phyloP scores from a whole-genome alignment of 2,888 invertebrate genomes.

The Tubulanus polymorphus region DNA sequence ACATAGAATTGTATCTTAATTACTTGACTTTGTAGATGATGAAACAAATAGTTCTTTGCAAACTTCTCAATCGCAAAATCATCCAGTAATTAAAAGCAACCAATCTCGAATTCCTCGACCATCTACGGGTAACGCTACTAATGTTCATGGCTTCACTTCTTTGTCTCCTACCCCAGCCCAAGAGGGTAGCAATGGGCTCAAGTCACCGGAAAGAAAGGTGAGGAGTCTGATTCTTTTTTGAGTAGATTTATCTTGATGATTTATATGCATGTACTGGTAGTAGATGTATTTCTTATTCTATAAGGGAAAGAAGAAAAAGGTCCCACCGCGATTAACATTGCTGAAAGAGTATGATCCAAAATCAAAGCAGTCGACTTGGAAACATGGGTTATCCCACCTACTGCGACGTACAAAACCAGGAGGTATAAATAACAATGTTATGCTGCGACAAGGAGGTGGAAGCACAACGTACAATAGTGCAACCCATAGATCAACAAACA shows the following conservation, averaged over 20 bases:
- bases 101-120: constrained; percentile 1
- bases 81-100: background rate
- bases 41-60: too few relatives aligned
- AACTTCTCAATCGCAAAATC: too few relatives aligned
- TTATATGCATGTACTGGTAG: too few relatives aligned
- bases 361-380: constrained; percentile 14
- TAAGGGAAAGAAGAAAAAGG: background rate
- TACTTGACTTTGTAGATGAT: too few relatives aligned
- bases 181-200: constrained; percentile 1
- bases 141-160: background rate
- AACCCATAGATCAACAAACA: constrained; percentile 6
- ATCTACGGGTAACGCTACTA: background rate
- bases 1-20: too few relatives aligned
- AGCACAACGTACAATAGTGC: constrained; percentile 4
- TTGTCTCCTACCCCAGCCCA: background rate
- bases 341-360: constrained; percentile 9
- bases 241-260: too few relatives aligned
- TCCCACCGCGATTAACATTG: background rate
- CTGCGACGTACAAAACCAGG: constrained; percentile 14
- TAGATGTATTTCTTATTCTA: background rate
- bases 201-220: background rate
- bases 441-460: too few relatives aligned
- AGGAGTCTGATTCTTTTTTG: too few relatives aligned
- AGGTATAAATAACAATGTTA: constrained; percentile 15
- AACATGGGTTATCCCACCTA: constrained; percentile 14